Percentiles rank a stretch among this genome's conserved stretches.
phyloP scores from a whole-genome alignment of 2,113 vertebrate species.

The Chlorodrepanis virens region DNA sequence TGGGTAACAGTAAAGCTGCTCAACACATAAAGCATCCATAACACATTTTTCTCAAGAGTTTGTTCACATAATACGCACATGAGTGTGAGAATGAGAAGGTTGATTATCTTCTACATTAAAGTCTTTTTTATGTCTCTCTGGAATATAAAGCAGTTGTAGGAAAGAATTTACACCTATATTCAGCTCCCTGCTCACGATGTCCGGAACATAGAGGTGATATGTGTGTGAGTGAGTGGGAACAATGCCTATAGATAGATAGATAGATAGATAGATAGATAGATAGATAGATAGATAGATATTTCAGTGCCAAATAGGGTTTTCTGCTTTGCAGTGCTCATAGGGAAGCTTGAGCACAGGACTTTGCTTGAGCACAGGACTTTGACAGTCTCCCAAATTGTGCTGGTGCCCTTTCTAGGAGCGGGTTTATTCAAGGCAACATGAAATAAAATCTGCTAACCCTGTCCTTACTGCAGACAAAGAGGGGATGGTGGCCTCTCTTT shows the following conservation, averaged over 20 bases:
- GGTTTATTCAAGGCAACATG: background rate
- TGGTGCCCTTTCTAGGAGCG: background rate
- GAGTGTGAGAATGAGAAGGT: background rate
- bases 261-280: background rate
- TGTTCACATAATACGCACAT: background rate
- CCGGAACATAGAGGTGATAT: background rate
- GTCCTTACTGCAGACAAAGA: background rate
- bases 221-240: background rate
- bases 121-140: background rate
- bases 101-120: conserved; percentile 13
- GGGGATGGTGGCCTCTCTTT: background rate
- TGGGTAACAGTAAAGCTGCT: background rate
- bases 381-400: background rate
- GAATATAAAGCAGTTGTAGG: conserved; percentile 11
- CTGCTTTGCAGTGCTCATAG: background rate
- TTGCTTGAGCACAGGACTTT: background rate
- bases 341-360: background rate
- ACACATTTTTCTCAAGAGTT: background rate
- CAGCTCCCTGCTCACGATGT: background rate
- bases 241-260: background rate
- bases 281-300: background rate
- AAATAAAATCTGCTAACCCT: background rate
- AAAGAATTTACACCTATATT: background rate
- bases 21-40: conserved; percentile 3
- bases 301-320: background rate